These are phyloP conservation scores for Eutrigla gurnardus DNA, from an alignment of 2,797 vertebrate genomes.

Conservation along the genomic window DNA sequence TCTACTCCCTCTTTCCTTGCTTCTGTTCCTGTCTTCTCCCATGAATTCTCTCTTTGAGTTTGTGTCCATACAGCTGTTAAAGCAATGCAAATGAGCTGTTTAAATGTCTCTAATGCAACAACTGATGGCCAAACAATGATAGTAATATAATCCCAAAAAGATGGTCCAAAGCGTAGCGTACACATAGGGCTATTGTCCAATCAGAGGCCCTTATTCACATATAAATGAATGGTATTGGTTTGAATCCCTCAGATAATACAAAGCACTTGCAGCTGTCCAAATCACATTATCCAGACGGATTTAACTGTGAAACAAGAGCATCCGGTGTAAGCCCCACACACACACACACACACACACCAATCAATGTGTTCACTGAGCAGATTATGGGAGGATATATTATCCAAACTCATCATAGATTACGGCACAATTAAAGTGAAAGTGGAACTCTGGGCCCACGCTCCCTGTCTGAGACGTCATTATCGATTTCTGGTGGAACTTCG, in stretches of 20 bases:
- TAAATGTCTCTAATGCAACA: constrained; percentile 8
- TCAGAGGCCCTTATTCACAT: neutral
- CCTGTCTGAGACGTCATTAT: neutral
- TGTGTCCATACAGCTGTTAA: constrained; percentile 19
- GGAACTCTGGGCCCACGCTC: constrained; percentile 25
- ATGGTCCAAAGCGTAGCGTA: neutral
- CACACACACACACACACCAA: constrained; percentile 21
- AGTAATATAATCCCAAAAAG: neutral
- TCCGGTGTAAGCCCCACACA: constrained; percentile 11
- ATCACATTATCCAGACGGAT: constrained; percentile 40
- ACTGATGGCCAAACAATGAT: constrained; percentile 6
- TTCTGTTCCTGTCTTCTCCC: neutral
- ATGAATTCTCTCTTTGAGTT: neutral
- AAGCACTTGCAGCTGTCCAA: constrained; percentile 32
- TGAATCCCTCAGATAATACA: constrained; percentile 34
- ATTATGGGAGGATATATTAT: constrained; percentile 29
- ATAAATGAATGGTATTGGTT: constrained; percentile 38
- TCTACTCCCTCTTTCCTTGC: neutral
- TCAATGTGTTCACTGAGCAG: constrained; percentile 44
- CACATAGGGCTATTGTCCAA: neutral
- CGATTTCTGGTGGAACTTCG: constrained; percentile 40
- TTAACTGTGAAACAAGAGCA: constrained; percentile 44
- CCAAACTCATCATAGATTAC: constrained; percentile 9
- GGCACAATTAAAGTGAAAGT: constrained; percentile 46
- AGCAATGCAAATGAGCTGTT: constrained; percentile 18